Percentiles rank a stretch among this genome's conserved stretches.
phyloP scores from a whole-genome alignment of 2,888 invertebrate species.

The Apeira syringaria region DNA sequence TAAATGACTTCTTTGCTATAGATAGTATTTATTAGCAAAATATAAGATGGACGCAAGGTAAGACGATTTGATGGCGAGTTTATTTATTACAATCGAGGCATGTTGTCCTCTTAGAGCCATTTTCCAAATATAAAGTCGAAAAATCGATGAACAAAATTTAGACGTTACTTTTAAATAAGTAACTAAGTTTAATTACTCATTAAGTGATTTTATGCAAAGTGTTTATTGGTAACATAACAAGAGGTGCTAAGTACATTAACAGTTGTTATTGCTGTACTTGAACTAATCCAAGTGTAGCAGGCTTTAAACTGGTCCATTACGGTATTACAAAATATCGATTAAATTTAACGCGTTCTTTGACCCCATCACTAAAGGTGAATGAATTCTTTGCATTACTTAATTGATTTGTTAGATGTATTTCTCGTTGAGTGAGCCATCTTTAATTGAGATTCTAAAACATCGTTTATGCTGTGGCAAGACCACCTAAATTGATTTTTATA shows the following conservation, averaged over 20 bases:
- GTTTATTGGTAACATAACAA: background rate
- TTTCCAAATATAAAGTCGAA: no score
- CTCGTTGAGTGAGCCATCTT: slow-evolving; percentile 73
- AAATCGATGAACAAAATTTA: no score
- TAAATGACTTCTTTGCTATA: background rate
- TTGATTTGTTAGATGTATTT: slow-evolving; percentile 80
- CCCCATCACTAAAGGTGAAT: slow-evolving; percentile 70
- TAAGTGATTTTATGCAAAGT: no score
- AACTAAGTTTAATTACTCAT: no score
- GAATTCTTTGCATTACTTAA: slow-evolving; percentile 79
- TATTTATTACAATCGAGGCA: no score
- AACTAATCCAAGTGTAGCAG: slow-evolving; percentile 3
- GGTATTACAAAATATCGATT: slow-evolving; percentile 13
- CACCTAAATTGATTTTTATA: slow-evolving; percentile 46
- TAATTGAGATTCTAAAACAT: slow-evolving; percentile 67
- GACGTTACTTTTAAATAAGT: no score
- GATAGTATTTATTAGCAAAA: background rate
- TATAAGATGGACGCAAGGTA: no score
- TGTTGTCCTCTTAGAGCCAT: no score
- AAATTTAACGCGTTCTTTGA: slow-evolving; percentile 14
- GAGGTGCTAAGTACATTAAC: background rate
- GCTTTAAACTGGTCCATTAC: slow-evolving; percentile 13
- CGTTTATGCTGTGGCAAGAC: slow-evolving; percentile 47
- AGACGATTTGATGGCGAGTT: no score
- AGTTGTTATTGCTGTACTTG: background rate